Evolutionary conservation across 2,888 invertebrate species (phyloP), one percentile per base, ranked within the genome.

Genomic region (Geotrupes spiniger): DNA sequence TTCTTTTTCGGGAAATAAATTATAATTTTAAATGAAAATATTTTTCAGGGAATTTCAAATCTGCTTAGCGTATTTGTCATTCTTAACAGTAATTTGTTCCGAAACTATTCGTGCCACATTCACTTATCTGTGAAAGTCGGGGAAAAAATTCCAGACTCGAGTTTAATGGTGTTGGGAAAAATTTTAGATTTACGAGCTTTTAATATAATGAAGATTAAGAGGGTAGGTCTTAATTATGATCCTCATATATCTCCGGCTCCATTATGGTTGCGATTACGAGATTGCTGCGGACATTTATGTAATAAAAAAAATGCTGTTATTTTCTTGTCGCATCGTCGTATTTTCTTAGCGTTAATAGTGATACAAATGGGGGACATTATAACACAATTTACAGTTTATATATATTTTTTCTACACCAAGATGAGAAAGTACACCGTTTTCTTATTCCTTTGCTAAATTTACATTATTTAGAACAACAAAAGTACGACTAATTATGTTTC

Each of bases 201-300:
- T 58, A 53, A 54, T 58, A 52, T 56, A 56, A 58, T 54, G 55
- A 54, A 56, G 56, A 54, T 51, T 51, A 55, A 55, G 50, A 40
- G 42, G 39, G 36, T 11, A 49, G 25, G 37, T 46, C 44, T 49
- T 49, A 49, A 49, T 49, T 44, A 44, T 40, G 43, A 40, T 28
- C 36, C 39, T 40, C 36, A 21, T 42, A 42, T 41, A 25, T 33
- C 36, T 49, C 39, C 26, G 39, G 42, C 48, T 49, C 14, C 39
- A 33, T 49, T 43, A 38, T 11, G 33, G 25, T 42, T 25, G 27
- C 29, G 36, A 33, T 12, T 15, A 33, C 33, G 15, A 10, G 33
- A 33, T 33, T 33, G 33, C 33, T 6, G 21, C 6, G 4, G 21
- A 21, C 21, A 6, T 21, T 21, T 21, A 21, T 21, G 6, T 4